Percentiles rank a stretch among this genome's conserved stretches.
These are phyloP conservation scores for Mus spicilegus DNA, from an alignment of 2,113 vertebrate genomes.

Conservation along the genomic window DNA sequence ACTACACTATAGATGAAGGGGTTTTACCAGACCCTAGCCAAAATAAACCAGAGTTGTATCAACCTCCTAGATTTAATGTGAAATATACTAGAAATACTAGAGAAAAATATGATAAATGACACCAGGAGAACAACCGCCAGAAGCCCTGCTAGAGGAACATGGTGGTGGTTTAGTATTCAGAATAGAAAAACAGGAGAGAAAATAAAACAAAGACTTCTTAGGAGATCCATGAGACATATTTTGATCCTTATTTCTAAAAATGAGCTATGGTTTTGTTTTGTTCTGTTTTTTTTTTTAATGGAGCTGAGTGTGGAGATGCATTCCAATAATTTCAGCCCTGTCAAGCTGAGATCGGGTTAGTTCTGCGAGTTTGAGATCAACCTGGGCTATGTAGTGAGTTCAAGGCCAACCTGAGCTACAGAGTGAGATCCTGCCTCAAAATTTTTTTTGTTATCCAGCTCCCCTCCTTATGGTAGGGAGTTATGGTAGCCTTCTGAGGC, in stretches of 20 bases:
- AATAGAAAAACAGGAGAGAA: not conserved
- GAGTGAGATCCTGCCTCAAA: not conserved
- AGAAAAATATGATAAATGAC: not conserved
- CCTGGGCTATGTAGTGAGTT: not conserved
- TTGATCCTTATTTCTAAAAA: constrained; percentile 19
- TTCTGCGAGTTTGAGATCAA: not conserved
- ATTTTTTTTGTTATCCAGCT: not conserved
- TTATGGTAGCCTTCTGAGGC: not conserved
- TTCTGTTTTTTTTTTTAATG: not conserved
- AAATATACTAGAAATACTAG: not conserved
- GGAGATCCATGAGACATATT: not conserved
- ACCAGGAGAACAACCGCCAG: not conserved
- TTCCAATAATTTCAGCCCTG: too few relatives aligned
- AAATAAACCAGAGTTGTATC: constrained; percentile 21
- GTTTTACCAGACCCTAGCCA: not conserved
- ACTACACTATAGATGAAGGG: not conserved
- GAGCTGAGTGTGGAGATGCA: not conserved
- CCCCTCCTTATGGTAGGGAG: not conserved
- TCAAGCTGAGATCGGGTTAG: not conserved
- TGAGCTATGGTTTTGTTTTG: not conserved
- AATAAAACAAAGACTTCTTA: not conserved
- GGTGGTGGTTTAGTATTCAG: not conserved
- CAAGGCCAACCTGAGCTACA: not conserved
- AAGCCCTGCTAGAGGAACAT: rapidly evolving
- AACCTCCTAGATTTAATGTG: constrained; percentile 1